phyloP scores from a whole-genome alignment of 2,888 invertebrate species.

The Habroteleia sp. region DNA sequence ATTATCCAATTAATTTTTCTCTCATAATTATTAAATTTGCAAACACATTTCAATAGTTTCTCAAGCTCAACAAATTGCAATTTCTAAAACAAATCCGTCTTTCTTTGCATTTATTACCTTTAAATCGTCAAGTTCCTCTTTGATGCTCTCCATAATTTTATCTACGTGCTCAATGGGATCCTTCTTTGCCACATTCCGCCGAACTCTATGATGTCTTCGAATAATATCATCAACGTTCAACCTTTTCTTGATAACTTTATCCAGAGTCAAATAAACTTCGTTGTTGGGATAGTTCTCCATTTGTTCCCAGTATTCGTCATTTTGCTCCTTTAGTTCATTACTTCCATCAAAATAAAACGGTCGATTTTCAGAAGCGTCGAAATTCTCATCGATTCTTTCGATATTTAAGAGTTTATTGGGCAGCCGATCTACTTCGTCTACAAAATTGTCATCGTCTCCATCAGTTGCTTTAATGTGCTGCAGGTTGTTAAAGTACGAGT shows the following conservation, averaged over 20 bases:
- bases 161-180: constrained; percentile 84
- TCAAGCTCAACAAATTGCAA: too few species aligned
- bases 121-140: constrained; percentile 85
- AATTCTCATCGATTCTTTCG: constrained; percentile 26
- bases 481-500: constrained; percentile 65
- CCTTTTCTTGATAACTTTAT: constrained; percentile 70
- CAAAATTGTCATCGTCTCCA: constrained; percentile 74
- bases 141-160: constrained; percentile 83
- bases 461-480: constrained; percentile 70
- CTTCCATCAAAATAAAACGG: constrained; percentile 35
- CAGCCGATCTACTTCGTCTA: constrained; percentile 66
- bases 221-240: constrained; percentile 75
- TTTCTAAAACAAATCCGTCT: too few species aligned
- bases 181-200: constrained; percentile 73
- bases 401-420: constrained; percentile 52
- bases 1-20: too few species aligned
- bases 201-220: constrained; percentile 72
- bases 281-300: constrained; percentile 35
- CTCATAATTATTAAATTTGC: too few species aligned
- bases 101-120: too few species aligned
- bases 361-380: constrained; percentile 16
- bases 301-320: constrained; percentile 65
- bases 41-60: too few species aligned
- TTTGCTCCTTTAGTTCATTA: constrained; percentile 31
- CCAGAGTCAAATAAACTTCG: constrained; percentile 73